Conservation (phyloP, 2,113 vertebrate genomes). For the Alethe diademata region DNA sequence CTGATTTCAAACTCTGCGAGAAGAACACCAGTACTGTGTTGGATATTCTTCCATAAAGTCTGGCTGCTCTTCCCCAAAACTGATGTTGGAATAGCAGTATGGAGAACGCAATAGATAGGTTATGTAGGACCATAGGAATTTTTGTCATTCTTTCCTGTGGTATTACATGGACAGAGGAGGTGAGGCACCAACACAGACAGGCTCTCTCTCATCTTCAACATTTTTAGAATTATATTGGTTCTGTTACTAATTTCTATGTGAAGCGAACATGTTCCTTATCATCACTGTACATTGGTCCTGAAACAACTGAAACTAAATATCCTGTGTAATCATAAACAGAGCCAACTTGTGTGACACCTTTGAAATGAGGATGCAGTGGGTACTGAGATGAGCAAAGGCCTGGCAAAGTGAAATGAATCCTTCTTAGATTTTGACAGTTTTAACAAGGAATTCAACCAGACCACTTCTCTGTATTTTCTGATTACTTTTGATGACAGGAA, state of each 20-base stretch:
- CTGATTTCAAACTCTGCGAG: background rate
- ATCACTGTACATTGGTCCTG: background rate
- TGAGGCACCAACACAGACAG: accelerated
- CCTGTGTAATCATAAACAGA: background rate
- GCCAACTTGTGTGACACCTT: accelerated
- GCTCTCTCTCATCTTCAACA: background rate
- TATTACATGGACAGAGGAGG: background rate
- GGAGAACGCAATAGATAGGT: background rate
- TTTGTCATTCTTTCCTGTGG: background rate
- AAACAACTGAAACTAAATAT: background rate
- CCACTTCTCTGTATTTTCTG: background rate
- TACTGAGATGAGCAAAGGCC: background rate
- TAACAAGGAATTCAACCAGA: background rate
- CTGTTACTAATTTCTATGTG: background rate
- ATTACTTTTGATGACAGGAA: background rate
- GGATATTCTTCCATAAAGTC: background rate
- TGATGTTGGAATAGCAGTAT: background rate
- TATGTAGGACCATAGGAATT: background rate
- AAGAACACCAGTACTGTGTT: background rate
- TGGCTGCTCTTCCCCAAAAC: background rate
- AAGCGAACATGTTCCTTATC: background rate
- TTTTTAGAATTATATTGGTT: background rate
- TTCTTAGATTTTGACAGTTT: background rate
- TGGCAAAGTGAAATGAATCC: background rate
- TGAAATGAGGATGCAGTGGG: background rate